Evolutionary conservation across 1,140 invertebrate genomes (phyloP).

Genomic region (Antheraea pernyi): DNA sequence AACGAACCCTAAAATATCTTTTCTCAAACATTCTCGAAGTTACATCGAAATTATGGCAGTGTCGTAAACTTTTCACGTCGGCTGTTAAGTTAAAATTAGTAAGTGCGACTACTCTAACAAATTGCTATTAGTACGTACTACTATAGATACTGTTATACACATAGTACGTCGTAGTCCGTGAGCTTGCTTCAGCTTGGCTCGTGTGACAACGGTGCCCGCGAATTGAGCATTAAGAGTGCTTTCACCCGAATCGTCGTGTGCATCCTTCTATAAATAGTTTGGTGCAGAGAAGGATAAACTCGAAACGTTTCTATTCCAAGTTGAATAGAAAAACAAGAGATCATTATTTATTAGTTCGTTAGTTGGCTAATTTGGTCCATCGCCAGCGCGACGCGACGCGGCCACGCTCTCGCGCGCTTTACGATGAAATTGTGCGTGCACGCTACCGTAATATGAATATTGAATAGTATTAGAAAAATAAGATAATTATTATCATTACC

Average conservation of each 20-base stretch:
- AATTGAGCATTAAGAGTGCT: conserved; percentile 70
- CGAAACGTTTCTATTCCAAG: conserved; percentile 65
- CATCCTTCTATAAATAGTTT: conserved; percentile 68
- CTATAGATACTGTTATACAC: conserved; percentile 48
- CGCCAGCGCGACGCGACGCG: conserved; percentile 59
- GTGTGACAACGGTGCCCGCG: conserved; percentile 52
- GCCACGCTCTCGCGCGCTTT: conserved; percentile 62
- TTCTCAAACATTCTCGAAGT: conserved; percentile 69
- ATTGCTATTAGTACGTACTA: conserved; percentile 59
- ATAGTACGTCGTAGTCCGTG: conserved; percentile 10
- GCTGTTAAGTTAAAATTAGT: conserved; percentile 70
- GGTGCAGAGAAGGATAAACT: conserved; percentile 59
- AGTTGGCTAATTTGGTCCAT: conserved; percentile 75
- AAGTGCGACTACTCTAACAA: conserved; percentile 55
- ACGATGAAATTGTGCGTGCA: conserved; percentile 66
- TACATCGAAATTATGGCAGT: conserved; percentile 64
- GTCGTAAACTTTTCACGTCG: conserved; percentile 66
- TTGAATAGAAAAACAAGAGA: conserved; percentile 77
- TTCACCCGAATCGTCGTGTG: conserved; percentile 73
- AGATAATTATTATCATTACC: conserved; percentile 5
- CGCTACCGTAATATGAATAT: conserved; percentile 48
- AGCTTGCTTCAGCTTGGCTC: conserved; percentile 24
- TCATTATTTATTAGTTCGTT: conserved; percentile 77
- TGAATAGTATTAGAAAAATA: conserved; percentile 26
- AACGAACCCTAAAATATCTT: conserved; percentile 53